Evolutionary conservation across 2,113 vertebrate genomes (phyloP), one percentile per base, ranked within the genome.

Genomic region (Phrynosoma platyrhinos): DNA sequence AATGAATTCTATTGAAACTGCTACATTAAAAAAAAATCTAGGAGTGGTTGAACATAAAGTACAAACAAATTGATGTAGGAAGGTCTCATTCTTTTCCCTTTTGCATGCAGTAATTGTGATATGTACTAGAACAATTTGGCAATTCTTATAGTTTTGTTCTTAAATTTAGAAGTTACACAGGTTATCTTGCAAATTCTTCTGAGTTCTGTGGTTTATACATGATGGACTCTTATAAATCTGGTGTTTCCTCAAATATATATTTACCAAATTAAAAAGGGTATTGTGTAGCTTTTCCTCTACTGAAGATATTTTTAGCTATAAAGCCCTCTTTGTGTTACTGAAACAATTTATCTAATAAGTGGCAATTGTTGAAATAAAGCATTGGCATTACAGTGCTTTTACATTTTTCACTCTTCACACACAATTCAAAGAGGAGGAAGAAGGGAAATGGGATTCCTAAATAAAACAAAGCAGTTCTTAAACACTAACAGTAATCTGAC

Each of bases 401-500:
- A 47, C 7, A 47, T 47, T 47, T 47, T 47, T 47, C 47, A 47
- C 47, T 47, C 47, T 47, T 47, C 47, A 47, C 47, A 6, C 47
- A 47, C 5, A 42, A 71, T 90, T 90, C 84, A 95, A 78, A 90
- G 91, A 90, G 88, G 92, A 89, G 83, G 87, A 93, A 88, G 83
- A 88, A 93, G 91, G 94, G 74, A 87, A 21, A 68, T 86, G 84
- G 95, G 94, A 64, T 85, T 89, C 84, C 83, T 82, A 79, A 92
- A 87, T 79, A 91, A 92, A 94, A 78, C 88, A 91, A 92, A 93
- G 69, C 77, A 36, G 23, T 66, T 47, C 9, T 77, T 87, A 87
- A 92, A 87, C 62, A 96, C 92, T 95, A 94, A 96, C 96, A 95
- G 94, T 96, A 95, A 94, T 93, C 89, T 94, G 91, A 77, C 83